Conservation (phyloP, 1,140 invertebrate genomes). For the Trachymyrmex cornetzi region DNA sequence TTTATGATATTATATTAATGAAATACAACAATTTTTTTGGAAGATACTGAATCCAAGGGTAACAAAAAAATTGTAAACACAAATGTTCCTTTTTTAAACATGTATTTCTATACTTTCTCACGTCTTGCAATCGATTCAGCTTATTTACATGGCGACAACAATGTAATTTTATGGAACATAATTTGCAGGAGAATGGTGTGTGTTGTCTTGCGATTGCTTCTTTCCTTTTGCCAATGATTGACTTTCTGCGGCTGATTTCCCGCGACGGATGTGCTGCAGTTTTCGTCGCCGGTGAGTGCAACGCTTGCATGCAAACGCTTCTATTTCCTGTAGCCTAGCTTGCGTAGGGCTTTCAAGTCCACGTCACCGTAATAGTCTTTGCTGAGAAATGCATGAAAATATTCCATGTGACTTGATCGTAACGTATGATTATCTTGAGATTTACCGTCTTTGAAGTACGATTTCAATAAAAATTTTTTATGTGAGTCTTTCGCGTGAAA, state of each 20-base stretch:
- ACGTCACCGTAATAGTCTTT: constrained; percentile 95
- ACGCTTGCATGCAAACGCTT: constrained; percentile 55
- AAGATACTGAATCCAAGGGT: background rate
- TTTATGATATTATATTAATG: background rate
- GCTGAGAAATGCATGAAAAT: constrained; percentile 86
- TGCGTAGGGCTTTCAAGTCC: constrained; percentile 93
- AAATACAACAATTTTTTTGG: background rate
- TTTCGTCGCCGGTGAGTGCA: constrained; percentile 66
- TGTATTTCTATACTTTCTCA: constrained; percentile 13
- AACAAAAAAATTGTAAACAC: background rate
- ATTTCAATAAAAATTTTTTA: background rate
- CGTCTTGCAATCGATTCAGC: background rate
- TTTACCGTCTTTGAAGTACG: background rate
- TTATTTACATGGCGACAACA: constrained; percentile 28
- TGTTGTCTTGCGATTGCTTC: background rate
- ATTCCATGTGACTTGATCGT: constrained; percentile 26
- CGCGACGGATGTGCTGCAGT: background rate
- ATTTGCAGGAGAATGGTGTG: constrained; percentile 1
- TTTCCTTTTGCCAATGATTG: background rate
- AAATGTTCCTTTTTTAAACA: background rate
- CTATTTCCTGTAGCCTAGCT: constrained; percentile 89
- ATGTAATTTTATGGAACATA: constrained; percentile 23
- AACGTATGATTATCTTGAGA: background rate
- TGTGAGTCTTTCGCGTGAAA: background rate
- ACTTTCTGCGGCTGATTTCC: background rate